Conservation (phyloP, 1,140 invertebrate genomes). For the Heliconius himera region DNA sequence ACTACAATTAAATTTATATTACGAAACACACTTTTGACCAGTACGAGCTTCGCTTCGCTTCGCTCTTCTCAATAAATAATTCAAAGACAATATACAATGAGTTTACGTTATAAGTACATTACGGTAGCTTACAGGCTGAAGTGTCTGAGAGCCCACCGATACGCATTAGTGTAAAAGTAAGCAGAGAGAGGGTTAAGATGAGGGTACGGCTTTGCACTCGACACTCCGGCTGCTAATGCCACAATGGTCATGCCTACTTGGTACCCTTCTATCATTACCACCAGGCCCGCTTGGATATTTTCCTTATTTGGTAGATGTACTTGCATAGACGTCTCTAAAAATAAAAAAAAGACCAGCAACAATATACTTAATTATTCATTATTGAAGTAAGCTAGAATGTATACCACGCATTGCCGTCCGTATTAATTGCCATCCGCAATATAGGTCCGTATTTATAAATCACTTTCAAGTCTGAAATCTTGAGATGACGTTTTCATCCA, state of each 20-base stretch:
- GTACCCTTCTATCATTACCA: conserved; percentile 57
- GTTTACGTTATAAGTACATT: neutral
- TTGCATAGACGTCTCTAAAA: conserved; percentile 31
- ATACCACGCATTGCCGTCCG: too few relatives aligned
- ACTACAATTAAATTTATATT: too few relatives aligned
- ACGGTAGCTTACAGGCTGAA: conserved; percentile 57
- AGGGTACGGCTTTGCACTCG: conserved; percentile 43
- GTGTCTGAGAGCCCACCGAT: conserved; percentile 63
- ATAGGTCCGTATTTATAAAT: too few relatives aligned
- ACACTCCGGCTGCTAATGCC: conserved; percentile 46
- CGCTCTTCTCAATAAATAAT: too few relatives aligned
- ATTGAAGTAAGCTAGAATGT: too few relatives aligned
- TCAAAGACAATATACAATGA: conserved; percentile 2
- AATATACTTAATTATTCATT: too few relatives aligned
- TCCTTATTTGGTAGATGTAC: conserved; percentile 42
- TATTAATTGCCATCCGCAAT: too few relatives aligned
- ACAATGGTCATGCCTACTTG: conserved; percentile 52
- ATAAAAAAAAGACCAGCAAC: neutral
- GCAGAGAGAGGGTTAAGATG: conserved; percentile 57
- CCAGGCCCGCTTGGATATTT: conserved; percentile 49
- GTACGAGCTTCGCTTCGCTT: too few relatives aligned
- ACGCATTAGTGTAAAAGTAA: conserved; percentile 60
- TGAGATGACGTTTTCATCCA: too few relatives aligned
- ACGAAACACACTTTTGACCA: too few relatives aligned
- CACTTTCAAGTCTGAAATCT: too few relatives aligned